Evolutionary conservation across 2,113 vertebrate genomes (phyloP).

Genomic region (Desmodus rotundus): DNA sequence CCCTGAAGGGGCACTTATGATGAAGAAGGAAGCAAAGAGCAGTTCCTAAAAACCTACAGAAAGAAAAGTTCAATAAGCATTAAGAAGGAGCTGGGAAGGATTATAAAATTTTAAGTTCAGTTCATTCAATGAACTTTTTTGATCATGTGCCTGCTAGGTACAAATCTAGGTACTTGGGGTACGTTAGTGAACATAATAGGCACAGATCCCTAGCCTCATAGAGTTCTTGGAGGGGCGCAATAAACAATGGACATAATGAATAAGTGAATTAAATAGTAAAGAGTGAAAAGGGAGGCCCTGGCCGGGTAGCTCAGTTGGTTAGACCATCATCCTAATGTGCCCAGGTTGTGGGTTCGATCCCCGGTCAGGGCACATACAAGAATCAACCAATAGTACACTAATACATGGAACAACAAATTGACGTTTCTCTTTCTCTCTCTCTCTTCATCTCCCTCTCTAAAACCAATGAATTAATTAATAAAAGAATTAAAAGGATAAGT

Average conservation of each 20-base stretch:
- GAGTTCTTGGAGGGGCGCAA: background rate
- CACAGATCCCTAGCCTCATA: background rate
- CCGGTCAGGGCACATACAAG: too few relatives aligned
- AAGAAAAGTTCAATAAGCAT: background rate
- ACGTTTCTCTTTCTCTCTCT: background rate
- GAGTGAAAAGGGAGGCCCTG: too few relatives aligned
- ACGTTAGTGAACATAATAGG: background rate
- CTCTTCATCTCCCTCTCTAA: background rate
- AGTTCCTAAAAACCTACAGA: background rate
- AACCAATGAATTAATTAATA: background rate
- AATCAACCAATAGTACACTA: too few relatives aligned
- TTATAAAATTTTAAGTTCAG: background rate
- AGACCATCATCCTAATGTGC: too few relatives aligned
- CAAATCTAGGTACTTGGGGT: background rate
- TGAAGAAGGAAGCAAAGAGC: background rate
- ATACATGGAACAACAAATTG: too few relatives aligned
- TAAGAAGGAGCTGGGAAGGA: background rate
- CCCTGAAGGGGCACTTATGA: background rate
- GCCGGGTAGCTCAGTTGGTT: too few relatives aligned
- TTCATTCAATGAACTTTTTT: background rate
- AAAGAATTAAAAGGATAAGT: background rate
- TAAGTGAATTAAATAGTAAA: too few relatives aligned
- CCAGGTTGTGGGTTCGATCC: too few relatives aligned
- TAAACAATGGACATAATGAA: background rate
- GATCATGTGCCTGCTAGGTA: background rate